Evolutionary conservation across 2,113 vertebrate species (phyloP).

Genomic region (Anhinga rufa): DNA sequence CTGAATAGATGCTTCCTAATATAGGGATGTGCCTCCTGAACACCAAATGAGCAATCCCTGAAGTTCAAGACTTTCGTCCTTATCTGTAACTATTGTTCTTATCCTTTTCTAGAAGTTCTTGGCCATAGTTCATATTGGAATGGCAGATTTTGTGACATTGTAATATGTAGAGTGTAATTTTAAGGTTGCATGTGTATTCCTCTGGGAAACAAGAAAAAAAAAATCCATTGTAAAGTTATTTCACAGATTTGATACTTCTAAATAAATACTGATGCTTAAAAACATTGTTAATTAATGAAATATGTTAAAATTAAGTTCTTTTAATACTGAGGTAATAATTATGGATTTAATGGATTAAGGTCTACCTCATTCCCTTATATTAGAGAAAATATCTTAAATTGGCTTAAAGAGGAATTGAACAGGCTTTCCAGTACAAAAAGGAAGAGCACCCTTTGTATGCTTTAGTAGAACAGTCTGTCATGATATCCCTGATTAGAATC

Average conservation of each 20-base stretch:
- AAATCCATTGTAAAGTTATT: background rate
- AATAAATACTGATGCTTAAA: background rate
- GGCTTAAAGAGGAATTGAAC: background rate
- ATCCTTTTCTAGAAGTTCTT: background rate
- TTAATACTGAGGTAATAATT: background rate
- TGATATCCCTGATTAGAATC: background rate
- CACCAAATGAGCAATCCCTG: background rate
- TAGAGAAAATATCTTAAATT: background rate
- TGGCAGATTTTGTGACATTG: background rate
- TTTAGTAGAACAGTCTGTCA: background rate
- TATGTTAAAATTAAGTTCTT: background rate
- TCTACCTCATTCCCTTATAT: background rate
- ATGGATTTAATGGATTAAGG: background rate
- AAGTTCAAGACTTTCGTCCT: background rate
- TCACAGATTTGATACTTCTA: background rate
- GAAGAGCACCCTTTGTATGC: background rate
- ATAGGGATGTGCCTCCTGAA: background rate
- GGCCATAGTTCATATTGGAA: background rate
- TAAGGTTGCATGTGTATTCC: background rate
- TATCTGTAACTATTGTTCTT: background rate
- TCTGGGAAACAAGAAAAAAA: background rate
- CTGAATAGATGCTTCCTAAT: background rate
- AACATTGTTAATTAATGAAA: background rate
- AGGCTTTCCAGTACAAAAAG: background rate
- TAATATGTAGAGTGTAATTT: background rate